Evolutionary conservation across 2,888 invertebrate genomes (phyloP).

Genomic region (Eristalinus aeneus): DNA sequence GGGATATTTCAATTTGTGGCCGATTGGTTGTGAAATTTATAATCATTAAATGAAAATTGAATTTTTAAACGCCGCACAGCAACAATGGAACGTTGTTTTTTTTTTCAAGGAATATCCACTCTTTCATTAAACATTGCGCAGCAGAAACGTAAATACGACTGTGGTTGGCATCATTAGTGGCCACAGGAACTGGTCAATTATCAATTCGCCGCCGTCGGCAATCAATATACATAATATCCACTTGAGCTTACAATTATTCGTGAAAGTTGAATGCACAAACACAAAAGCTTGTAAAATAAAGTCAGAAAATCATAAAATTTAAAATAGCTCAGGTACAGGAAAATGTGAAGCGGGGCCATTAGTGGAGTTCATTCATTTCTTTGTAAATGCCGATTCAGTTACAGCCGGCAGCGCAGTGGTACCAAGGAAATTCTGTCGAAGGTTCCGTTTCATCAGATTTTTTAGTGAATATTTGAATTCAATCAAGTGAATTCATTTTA

Average conservation of each 20-base stretch:
- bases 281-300: neutral
- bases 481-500: neutral
- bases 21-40: slow-evolving; percentile 60
- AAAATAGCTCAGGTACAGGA: neutral
- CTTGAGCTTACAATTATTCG: slow-evolving; percentile 42
- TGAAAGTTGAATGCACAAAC: neutral
- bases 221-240: slow-evolving; percentile 22
- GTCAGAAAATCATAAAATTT: neutral
- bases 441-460: neutral
- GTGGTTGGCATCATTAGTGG: slow-evolving; percentile 58
- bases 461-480: neutral
- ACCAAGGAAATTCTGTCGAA: slow-evolving; percentile 7
- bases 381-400: neutral
- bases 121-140: slow-evolving; percentile 23
- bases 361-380: slow-evolving; percentile 45
- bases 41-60: slow-evolving; percentile 67
- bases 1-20: slow-evolving; percentile 61
- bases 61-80: slow-evolving; percentile 50
- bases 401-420: neutral
- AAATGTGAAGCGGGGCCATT: slow-evolving; percentile 19
- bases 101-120: neutral
- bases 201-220: slow-evolving; percentile 18
- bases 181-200: slow-evolving; percentile 44
- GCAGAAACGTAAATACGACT: slow-evolving; percentile 31
- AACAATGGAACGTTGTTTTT: slow-evolving; percentile 36